These are phyloP conservation scores for Harmothoe impar DNA, from an alignment of 2,888 invertebrate species.

Conservation along the genomic window DNA sequence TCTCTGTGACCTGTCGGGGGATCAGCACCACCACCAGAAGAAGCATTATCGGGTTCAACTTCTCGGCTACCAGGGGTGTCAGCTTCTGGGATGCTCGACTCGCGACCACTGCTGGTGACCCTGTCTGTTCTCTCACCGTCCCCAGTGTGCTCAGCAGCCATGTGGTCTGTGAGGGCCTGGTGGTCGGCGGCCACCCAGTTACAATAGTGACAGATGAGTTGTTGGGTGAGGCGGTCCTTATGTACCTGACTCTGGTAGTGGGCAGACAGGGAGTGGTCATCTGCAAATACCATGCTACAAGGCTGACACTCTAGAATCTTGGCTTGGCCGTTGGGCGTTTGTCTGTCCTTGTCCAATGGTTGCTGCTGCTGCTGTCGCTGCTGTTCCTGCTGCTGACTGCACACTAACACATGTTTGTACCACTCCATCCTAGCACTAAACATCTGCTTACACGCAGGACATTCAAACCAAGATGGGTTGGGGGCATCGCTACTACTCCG, in stretches of 20 bases:
- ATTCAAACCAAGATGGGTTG: slow-evolving; percentile 16
- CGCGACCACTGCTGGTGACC: slow-evolving; percentile 47
- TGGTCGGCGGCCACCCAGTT: background rate
- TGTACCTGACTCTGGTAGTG: slow-evolving; percentile 40
- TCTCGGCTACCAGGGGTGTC: background rate
- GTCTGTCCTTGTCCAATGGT: background rate
- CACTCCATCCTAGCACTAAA: slow-evolving; percentile 49
- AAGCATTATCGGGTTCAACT: background rate
- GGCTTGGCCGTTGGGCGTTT: background rate
- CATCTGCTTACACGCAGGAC: slow-evolving; percentile 57
- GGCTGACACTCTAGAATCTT: slow-evolving; percentile 6
- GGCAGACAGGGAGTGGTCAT: background rate
- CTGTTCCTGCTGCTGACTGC: slow-evolving; percentile 28
- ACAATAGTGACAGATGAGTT: slow-evolving; percentile 42
- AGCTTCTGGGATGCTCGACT: background rate
- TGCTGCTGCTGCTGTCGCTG: background rate
- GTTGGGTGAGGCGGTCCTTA: background rate
- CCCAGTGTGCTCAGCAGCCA: background rate
- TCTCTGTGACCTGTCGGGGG: slow-evolving; percentile 79
- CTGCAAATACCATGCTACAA: slow-evolving; percentile 55
- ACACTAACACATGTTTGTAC: slow-evolving; percentile 53
- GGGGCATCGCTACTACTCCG: slow-evolving; percentile 45
- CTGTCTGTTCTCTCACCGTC: background rate
- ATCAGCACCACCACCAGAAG: slow-evolving; percentile 9
- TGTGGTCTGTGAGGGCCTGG: background rate